These are phyloP conservation scores for Aphelinus atriplicis DNA, from an alignment of 1,140 invertebrate species.

Conservation along the genomic window DNA sequence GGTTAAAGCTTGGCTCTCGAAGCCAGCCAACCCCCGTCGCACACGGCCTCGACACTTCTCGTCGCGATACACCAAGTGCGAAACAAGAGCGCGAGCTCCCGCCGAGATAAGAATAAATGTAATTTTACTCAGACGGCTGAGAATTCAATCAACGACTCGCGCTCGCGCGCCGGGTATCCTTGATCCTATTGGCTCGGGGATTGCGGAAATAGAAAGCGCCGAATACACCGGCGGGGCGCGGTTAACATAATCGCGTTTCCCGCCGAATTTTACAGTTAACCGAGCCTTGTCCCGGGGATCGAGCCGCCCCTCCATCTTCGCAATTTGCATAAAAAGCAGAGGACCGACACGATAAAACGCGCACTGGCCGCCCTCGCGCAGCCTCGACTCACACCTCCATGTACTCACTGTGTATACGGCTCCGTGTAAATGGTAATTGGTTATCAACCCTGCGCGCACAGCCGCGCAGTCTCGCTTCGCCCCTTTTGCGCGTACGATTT, in stretches of 20 bases:
- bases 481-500: constrained; percentile 13
- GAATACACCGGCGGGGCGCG: constrained; percentile 20
- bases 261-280: constrained; percentile 53
- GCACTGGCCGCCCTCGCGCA: not conserved
- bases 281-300: constrained; percentile 14
- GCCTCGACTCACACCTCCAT: not conserved
- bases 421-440: constrained; percentile 52
- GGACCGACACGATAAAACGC: constrained; percentile 42
- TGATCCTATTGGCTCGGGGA: constrained; percentile 36
- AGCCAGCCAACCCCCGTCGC: no score
- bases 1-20: no score
- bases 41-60: no score
- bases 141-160: constrained; percentile 33
- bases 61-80: no score
- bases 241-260: constrained; percentile 48
- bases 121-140: constrained; percentile 23
- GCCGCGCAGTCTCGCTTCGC: constrained; percentile 18
- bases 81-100: no score
- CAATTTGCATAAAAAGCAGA: constrained; percentile 58
- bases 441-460: constrained; percentile 45
- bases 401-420: not conserved
- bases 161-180: constrained; percentile 1
- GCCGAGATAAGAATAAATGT: constrained; percentile 29
- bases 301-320: constrained; percentile 28
- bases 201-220: constrained; percentile 33